A percentile compares a stretch with the other conserved stretches of the same genome.
Evolutionary conservation across 2,888 invertebrate species (phyloP).

Genomic region (Agrotis ipsilon): DNA sequence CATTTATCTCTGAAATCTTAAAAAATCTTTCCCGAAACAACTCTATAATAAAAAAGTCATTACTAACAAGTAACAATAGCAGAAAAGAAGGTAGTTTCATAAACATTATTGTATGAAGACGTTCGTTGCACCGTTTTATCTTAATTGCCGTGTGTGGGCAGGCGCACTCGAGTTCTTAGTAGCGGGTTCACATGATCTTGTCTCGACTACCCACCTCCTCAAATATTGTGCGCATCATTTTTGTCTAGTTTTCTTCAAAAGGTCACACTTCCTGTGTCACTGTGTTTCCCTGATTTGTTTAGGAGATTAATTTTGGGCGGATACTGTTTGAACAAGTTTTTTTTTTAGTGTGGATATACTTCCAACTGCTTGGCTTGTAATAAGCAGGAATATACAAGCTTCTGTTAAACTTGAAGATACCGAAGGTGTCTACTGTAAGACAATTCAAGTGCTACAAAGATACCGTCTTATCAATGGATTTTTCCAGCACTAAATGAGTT

Average conservation of each 20-base stretch:
- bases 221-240: constrained; percentile 41
- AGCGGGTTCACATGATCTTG: constrained; percentile 74
- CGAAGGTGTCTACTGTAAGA: too few species aligned
- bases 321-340: background rate
- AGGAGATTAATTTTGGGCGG: constrained; percentile 18
- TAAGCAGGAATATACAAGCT: too few species aligned
- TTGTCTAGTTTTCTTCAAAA: constrained; percentile 58
- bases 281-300: constrained; percentile 40
- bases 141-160: constrained; percentile 74
- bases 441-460: too few species aligned
- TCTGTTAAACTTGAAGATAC: too few species aligned
- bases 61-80: constrained; percentile 40
- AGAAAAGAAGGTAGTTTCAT: constrained; percentile 52
- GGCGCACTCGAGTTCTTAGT: constrained; percentile 77
- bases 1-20: background rate
- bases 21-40: constrained; percentile 17
- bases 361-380: background rate
- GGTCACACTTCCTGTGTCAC: constrained; percentile 61
- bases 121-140: constrained; percentile 67
- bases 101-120: constrained; percentile 63
- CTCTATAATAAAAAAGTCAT: constrained; percentile 40
- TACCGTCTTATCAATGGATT: too few species aligned
- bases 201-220: constrained; percentile 57
- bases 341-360: background rate
- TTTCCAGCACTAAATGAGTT: too few species aligned